phyloP scores from a whole-genome alignment of 2,888 invertebrate genomes.

The Zhuqinia jingwanae region DNA sequence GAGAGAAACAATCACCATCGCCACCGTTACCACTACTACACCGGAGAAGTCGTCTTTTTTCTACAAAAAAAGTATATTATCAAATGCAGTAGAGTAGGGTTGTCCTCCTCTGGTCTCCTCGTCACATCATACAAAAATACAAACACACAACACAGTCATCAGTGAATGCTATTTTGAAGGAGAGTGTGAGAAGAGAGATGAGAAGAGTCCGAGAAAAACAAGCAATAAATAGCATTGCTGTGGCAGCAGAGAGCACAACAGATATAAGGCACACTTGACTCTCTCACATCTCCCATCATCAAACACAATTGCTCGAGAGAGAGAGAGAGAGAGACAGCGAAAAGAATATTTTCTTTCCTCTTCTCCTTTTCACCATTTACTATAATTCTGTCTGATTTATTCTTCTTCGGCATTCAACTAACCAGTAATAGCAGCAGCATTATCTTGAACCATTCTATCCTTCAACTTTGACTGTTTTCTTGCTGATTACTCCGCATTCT shows the following conservation, averaged over 20 bases:
- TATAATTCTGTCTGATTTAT: constrained; percentile 3
- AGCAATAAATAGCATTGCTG: neutral
- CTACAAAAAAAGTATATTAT: constrained; percentile 7
- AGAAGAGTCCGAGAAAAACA: constrained; percentile 12
- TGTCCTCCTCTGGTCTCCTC: constrained; percentile 40
- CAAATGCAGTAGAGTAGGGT: constrained; percentile 54
- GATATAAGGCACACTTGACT: no score
- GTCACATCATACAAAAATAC: neutral
- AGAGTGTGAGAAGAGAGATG: neutral
- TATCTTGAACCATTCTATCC: constrained; percentile 35
- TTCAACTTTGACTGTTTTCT: constrained; percentile 26
- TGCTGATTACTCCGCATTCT: neutral
- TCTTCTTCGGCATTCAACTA: no score
- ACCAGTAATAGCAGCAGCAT: no score
- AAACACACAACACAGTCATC: no score
- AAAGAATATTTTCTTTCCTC: constrained; percentile 20
- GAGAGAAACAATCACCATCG: constrained; percentile 31
- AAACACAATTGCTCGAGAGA: neutral
- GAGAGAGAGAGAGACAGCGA: neutral
- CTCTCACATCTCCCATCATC: neutral
- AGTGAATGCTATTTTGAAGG: constrained; percentile 12
- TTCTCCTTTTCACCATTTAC: constrained; percentile 4
- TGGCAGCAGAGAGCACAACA: neutral
- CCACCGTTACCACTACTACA: constrained; percentile 22
- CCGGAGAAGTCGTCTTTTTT: constrained; percentile 51